A percentile compares a stretch with the other conserved stretches of the same genome.
These are phyloP conservation scores for Sarcophaga carnaria DNA, from an alignment of 2,888 invertebrate genomes.

Conservation along the genomic window DNA sequence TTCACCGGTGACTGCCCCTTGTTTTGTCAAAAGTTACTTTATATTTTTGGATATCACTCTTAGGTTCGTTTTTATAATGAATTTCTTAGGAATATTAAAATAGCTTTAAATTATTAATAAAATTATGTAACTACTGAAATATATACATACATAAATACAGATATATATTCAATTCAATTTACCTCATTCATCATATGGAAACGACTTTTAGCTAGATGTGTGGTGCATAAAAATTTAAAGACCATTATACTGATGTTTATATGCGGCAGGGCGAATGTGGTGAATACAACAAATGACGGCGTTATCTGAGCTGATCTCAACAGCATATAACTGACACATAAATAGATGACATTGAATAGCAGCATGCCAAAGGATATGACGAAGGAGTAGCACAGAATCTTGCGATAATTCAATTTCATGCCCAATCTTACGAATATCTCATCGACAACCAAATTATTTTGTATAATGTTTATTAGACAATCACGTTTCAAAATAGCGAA, in stretches of 20 bases:
- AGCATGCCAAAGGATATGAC: conserved; percentile 77
- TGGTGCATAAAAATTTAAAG: conserved; percentile 78
- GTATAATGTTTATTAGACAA: conserved; percentile 75
- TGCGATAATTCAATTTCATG: conserved; percentile 77
- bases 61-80: too few relatives aligned
- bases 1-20: too few relatives aligned
- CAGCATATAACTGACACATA: conserved; percentile 78
- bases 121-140: not conserved
- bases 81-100: too few relatives aligned
- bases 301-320: conserved; percentile 76
- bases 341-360: conserved; percentile 77
- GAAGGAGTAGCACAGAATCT: conserved; percentile 76
- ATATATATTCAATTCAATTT: conserved; percentile 49
- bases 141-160: not conserved
- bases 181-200: conserved; percentile 79
- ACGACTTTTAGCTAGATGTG: conserved; percentile 77
- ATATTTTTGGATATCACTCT: too few relatives aligned
- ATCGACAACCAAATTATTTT: conserved; percentile 76
- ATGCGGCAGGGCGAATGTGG: conserved; percentile 79
- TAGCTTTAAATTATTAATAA: not conserved
- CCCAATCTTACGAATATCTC: conserved; percentile 78
- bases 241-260: conserved; percentile 80
- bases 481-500: conserved; percentile 72
- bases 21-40: too few relatives aligned
- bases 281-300: conserved; percentile 79